Percentiles rank a stretch among this genome's conserved stretches.
Evolutionary conservation across 2,797 vertebrate species (phyloP).

Genomic region (Esox lucius): DNA sequence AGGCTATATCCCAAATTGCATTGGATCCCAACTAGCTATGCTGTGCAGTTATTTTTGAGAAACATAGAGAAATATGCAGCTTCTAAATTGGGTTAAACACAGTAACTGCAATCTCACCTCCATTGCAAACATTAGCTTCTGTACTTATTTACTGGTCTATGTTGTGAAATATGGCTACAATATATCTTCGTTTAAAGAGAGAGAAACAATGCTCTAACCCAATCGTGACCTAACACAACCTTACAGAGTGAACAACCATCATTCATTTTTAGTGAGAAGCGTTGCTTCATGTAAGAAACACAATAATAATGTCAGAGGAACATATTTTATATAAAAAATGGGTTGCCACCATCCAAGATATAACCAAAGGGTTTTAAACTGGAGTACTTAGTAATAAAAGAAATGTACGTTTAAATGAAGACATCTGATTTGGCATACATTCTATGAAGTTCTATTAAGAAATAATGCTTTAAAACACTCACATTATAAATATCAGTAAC

Average conservation of each 20-base stretch:
- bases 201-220: not conserved
- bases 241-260: not conserved
- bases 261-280: not conserved
- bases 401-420: no score
- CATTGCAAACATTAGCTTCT: constrained; percentile 38
- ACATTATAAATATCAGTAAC: no score
- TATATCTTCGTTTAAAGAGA: constrained; percentile 20
- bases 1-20: not conserved
- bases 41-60: not conserved
- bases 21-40: not conserved
- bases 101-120: constrained; percentile 33
- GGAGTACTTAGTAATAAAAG: no score
- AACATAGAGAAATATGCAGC: constrained; percentile 8
- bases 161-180: constrained; percentile 14
- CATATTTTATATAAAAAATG: no score
- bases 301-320: constrained; percentile 11
- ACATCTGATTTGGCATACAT: no score
- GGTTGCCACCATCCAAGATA: no score
- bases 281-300: not conserved
- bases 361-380: no score
- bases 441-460: no score
- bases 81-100: constrained; percentile 17
- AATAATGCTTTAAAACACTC: no score
- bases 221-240: not conserved
- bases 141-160: not conserved